Evolutionary conservation across 1,140 invertebrate genomes (phyloP).

Genomic region (Drosophila trapezifrons): DNA sequence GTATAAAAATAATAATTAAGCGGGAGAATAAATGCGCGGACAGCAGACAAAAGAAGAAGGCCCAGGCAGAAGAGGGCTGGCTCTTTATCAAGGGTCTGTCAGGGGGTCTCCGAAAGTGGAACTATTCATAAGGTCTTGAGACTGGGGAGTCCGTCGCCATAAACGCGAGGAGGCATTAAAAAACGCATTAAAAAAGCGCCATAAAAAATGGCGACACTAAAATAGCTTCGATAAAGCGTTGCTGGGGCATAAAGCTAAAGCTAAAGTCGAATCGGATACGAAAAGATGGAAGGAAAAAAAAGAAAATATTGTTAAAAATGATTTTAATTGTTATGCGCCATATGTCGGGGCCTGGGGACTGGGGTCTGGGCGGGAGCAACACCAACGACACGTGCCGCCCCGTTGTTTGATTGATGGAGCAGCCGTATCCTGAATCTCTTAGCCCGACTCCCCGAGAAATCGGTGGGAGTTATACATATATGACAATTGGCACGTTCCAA

Average conservation of each 20-base stretch:
- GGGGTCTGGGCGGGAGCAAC: background rate
- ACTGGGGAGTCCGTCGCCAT: conserved; percentile 30
- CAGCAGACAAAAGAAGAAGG: background rate
- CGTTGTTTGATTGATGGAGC: conserved; percentile 57
- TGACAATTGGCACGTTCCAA: conserved; percentile 68
- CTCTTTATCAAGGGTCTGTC: conserved; percentile 40
- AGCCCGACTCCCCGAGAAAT: background rate
- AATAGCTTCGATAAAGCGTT: conserved; percentile 52
- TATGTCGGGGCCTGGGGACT: conserved; percentile 36
- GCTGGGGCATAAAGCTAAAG: conserved; percentile 24
- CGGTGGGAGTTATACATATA: conserved; percentile 23
- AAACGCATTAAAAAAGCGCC: conserved; percentile 63
- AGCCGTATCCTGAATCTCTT: conserved; percentile 32
- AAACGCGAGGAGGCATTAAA: conserved; percentile 50
- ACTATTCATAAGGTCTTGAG: conserved; percentile 41
- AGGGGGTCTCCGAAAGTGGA: conserved; percentile 42
- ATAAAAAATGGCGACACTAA: conserved; percentile 65
- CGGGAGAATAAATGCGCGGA: conserved; percentile 25
- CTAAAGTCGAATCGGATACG: conserved; percentile 26
- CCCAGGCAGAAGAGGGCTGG: conserved; percentile 3
- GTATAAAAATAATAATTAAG: conserved; percentile 60
- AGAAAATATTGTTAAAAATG: conserved; percentile 54
- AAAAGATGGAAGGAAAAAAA: conserved; percentile 17
- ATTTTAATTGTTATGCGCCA: conserved; percentile 65
- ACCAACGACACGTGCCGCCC: conserved; percentile 45